phyloP scores from a whole-genome alignment of 2,888 invertebrate genomes.

The Brenthis hecate region DNA sequence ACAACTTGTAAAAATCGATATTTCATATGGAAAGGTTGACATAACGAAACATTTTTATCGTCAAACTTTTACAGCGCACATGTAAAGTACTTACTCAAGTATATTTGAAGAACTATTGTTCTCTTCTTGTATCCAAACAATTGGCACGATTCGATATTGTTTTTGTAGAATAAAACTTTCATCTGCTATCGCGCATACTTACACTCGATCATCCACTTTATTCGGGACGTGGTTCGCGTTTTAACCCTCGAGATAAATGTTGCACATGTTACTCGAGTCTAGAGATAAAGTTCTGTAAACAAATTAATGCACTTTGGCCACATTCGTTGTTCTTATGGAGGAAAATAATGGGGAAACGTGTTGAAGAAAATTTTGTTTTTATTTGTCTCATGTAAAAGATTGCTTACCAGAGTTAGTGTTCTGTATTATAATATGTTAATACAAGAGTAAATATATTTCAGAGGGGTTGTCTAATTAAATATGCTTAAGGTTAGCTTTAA shows the following conservation, averaged over 20 bases:
- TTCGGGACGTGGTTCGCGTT: slow-evolving; percentile 37
- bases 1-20: no score
- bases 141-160: slow-evolving; percentile 37
- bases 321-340: background rate
- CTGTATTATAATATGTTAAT: background rate
- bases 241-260: slow-evolving; percentile 22
- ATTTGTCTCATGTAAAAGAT: background rate
- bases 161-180: slow-evolving; percentile 37
- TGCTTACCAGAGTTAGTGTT: background rate
- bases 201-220: slow-evolving; percentile 39
- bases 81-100: background rate
- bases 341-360: slow-evolving; percentile 5
- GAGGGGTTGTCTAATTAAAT: no score
- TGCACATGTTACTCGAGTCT: slow-evolving; percentile 17
- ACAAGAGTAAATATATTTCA: no score
- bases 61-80: background rate
- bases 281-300: slow-evolving; percentile 16
- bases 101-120: background rate
- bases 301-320: slow-evolving; percentile 20
- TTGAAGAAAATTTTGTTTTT: background rate
- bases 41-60: background rate
- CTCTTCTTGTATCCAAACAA: slow-evolving; percentile 11
- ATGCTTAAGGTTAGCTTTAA: no score
- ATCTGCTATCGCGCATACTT: slow-evolving; percentile 35
- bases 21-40: no score